Evolutionary conservation across 2,113 vertebrate genomes (phyloP), one percentile per base, ranked within the genome.

Genomic region (Stegostoma tigrinum): DNA sequence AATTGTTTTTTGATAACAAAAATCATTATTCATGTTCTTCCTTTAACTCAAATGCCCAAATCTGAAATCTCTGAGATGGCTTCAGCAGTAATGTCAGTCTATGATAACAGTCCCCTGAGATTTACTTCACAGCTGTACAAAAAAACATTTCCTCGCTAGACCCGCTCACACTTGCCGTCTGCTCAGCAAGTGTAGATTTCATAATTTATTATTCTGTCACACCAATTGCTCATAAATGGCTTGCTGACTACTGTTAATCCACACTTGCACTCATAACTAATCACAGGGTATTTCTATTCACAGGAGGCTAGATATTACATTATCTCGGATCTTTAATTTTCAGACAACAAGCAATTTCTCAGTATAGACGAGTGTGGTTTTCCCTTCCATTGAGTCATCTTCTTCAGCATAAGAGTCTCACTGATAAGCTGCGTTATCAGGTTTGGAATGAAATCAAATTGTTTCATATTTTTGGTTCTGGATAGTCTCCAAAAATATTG

Each of bases 171-270:
- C 45, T 70, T 30, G 6, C 94, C 94, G 75, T 95, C 66, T 95
- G 66, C 52, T 95, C 45, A 67, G 66, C 45, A 7, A 27, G 64
- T 45, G 52, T 30, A 68, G 64, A 72, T 24, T 95, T 95, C 94
- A 95, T 70, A 48, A 72, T 48, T 95, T 95, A 95, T 95, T 95
- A 72, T 95, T 95, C 94, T 95, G 66, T 75, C 94, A 52, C 45
- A 72, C 24, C 42, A 95, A 95, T 95, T 95, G 94, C 68, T 75
- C 52, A 75, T 95, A 72, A 95, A 95, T 95, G 94, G 14, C 15
- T 4, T 72, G 42, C 94, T 95, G 94, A 72, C 10, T 48, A 95
- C 45, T n/a, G 94, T 48, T 72, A 67, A 95, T 95, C 67, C 24
- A 45, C 67, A 95, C 52, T 72, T 30, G 23, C 67, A n/a, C 21